Conservation (phyloP, 1,140 invertebrate species). For the Maconellicoccus hirsutus region DNA sequence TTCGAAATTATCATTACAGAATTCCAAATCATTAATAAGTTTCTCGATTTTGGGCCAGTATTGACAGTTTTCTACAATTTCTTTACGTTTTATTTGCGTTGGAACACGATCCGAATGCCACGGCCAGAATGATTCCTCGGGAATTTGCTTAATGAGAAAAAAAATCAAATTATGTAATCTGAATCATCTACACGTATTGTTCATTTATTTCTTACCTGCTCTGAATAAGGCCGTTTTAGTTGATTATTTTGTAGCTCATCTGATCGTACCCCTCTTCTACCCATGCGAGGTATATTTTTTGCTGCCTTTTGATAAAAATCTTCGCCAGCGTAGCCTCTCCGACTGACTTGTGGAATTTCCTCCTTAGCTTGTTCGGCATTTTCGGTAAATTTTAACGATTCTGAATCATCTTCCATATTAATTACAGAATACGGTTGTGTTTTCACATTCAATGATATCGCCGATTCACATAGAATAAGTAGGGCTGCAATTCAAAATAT, state of each 20-base stretch:
- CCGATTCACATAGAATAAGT: not conserved
- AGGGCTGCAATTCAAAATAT: not conserved
- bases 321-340: constrained; percentile 24
- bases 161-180: too few species aligned
- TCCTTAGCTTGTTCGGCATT: not conserved
- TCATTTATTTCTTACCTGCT: not conserved
- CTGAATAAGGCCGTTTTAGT: not conserved
- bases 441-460: not conserved
- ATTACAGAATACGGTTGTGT: not conserved
- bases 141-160: not conserved
- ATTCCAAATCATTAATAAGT: not conserved
- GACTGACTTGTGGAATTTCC: not conserved
- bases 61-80: not conserved
- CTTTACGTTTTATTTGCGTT: not conserved
- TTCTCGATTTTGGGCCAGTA: not conserved
- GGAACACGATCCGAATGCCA: not conserved
- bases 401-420: not conserved
- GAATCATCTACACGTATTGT: not conserved
- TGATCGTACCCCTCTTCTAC: not conserved
- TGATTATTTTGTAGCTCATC: not conserved
- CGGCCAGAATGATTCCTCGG: not conserved
- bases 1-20: not conserved
- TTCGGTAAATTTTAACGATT: not conserved
- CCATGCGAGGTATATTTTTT: constrained; percentile 24
- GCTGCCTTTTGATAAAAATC: constrained; percentile 25